Conservation (phyloP, 2,113 vertebrate species). For the Mesitornis unicolor region DNA sequence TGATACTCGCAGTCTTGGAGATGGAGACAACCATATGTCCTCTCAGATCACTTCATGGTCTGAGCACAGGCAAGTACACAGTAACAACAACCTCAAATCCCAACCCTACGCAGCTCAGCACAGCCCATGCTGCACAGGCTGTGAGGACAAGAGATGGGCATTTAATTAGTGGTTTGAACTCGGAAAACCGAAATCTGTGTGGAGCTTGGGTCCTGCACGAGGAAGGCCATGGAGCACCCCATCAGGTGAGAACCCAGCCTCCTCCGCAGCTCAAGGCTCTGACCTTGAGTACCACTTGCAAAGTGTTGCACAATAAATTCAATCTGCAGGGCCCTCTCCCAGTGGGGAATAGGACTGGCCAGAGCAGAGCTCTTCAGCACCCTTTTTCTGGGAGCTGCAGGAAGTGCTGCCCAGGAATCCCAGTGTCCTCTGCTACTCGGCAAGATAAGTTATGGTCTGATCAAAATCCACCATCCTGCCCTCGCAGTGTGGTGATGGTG, state of each 20-base stretch:
- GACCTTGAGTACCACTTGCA: neutral
- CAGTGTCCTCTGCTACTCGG: no score
- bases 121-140: rapidly evolving
- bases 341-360: neutral
- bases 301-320: neutral
- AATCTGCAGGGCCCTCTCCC: neutral
- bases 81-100: neutral
- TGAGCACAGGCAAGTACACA: neutral
- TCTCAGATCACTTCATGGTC: neutral
- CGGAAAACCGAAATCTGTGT: neutral
- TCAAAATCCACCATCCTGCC: neutral
- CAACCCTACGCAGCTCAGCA: neutral
- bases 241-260: neutral
- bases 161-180: neutral
- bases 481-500: neutral
- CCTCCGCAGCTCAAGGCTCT: no score
- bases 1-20: neutral
- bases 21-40: neutral
- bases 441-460: no score
- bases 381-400: neutral
- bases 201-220: neutral
- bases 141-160: rapidly evolving
- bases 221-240: neutral
- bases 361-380: neutral
- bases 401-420: rapidly evolving